Evolutionary conservation across 1,140 invertebrate genomes (phyloP).

Genomic region (Stenopsyche tienmushanensis): DNA sequence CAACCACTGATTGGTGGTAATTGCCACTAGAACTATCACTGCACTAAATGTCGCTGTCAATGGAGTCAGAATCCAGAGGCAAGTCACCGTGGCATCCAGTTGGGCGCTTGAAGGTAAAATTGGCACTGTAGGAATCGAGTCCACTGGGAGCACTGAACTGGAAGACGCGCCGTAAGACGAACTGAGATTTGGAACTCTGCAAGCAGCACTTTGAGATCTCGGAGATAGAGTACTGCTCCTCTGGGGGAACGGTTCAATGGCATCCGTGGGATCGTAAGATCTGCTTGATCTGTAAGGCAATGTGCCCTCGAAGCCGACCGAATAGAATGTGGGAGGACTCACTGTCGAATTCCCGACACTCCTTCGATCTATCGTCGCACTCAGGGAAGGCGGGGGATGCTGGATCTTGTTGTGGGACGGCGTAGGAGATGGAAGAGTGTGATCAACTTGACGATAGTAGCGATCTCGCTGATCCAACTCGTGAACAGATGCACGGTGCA

Average conservation of each 20-base stretch:
- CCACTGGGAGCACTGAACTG: conserved; percentile 13
- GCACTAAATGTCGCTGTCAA: conserved; percentile 64
- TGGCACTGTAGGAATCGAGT: conserved; percentile 43
- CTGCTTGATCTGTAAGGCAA: conserved; percentile 9
- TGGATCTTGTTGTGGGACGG: conserved; percentile 12
- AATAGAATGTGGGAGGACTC: conserved; percentile 34
- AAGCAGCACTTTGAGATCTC: conserved; percentile 10
- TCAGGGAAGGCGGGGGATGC: conserved; percentile 29
- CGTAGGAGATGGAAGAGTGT: conserved; percentile 6
- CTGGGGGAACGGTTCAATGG: conserved; percentile 34
- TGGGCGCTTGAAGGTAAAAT: conserved; percentile 49
- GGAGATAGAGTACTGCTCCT: conserved; percentile 25
- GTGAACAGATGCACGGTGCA: conserved; percentile 35
- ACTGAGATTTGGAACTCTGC: conserved; percentile 23
- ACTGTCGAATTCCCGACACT: conserved; percentile 37
- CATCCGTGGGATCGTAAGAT: conserved; percentile 24
- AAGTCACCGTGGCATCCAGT: conserved; percentile 58
- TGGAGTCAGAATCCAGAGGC: conserved; percentile 66
- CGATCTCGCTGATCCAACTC: conserved; percentile 35
- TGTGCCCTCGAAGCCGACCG: conserved; percentile 23
- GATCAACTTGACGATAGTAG: conserved; percentile 32
- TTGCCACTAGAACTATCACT: conserved; percentile 63
- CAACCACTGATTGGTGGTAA: conserved; percentile 70
- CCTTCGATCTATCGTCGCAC: conserved; percentile 36
- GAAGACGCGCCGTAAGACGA: conserved; percentile 24